phyloP scores from a whole-genome alignment of 2,797 vertebrate species.

The Pangasius larnaudii region DNA sequence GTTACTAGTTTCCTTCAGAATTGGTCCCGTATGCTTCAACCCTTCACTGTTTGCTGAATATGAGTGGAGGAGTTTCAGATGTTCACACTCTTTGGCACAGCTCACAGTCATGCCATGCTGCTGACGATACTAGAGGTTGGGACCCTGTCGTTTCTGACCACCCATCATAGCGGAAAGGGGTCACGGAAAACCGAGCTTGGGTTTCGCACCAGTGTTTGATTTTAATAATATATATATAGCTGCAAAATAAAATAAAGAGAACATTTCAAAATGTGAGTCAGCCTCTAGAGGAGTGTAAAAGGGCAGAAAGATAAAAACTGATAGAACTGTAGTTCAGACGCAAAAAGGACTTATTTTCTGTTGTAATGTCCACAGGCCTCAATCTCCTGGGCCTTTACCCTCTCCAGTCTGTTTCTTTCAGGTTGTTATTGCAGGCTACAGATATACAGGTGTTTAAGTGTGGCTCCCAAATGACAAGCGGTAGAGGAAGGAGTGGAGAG shows the following conservation, averaged over 20 bases:
- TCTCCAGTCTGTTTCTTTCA: constrained; percentile 69
- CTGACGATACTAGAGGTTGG: constrained; percentile 28
- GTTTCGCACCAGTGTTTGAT: constrained; percentile 54
- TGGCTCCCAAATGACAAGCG: constrained; percentile 75
- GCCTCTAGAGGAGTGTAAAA: constrained; percentile 25
- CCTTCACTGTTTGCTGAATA: constrained; percentile 31
- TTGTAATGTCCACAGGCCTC: constrained; percentile 57
- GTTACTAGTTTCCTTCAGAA: constrained; percentile 61
- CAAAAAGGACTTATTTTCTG: constrained; percentile 68
- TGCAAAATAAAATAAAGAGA: constrained; percentile 34
- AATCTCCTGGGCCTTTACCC: constrained; percentile 46
- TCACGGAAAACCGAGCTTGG: constrained; percentile 21
- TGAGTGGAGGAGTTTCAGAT: constrained; percentile 23
- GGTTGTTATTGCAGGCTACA: constrained; percentile 61
- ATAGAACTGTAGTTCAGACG: constrained; percentile 60
- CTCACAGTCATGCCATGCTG: constrained; percentile 53
- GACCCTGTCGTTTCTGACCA: constrained; percentile 36
- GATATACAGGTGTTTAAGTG: constrained; percentile 34
- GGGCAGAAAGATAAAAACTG: constrained; percentile 29
- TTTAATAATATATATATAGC: constrained; percentile 54
- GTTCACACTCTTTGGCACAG: constrained; percentile 28
- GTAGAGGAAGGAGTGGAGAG: constrained; percentile 67
- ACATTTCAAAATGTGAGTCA: constrained; percentile 37
- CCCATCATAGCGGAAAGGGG: constrained; percentile 33
- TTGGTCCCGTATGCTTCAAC: constrained; percentile 48